Conservation (phyloP, 1,140 invertebrate genomes). For the Drosophila triauraria region DNA sequence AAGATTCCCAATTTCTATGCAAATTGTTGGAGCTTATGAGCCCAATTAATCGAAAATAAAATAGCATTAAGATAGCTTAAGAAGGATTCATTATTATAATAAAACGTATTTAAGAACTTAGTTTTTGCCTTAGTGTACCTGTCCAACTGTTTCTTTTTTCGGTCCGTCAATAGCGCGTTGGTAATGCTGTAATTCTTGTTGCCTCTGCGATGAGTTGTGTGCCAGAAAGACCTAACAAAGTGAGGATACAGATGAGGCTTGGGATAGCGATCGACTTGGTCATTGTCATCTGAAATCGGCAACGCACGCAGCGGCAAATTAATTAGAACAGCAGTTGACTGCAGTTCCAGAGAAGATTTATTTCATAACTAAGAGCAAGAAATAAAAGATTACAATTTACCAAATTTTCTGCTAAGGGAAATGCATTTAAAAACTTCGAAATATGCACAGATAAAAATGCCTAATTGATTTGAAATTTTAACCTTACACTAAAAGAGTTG, state of each 20-base stretch:
- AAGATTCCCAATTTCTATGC: too few species aligned
- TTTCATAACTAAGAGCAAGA: slow-evolving; percentile 22
- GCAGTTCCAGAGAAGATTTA: slow-evolving; percentile 54
- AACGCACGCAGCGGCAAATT: slow-evolving; percentile 81
- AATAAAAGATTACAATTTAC: background rate
- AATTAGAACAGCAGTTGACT: slow-evolving; percentile 78
- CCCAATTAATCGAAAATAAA: too few species aligned
- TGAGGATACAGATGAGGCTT: slow-evolving; percentile 12
- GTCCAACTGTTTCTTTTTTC: slow-evolving; percentile 18
- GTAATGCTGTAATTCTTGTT: slow-evolving; percentile 81
- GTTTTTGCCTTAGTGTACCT: slow-evolving; percentile 19
- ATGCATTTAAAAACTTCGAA: background rate
- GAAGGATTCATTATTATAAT: too few species aligned
- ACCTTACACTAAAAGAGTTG: too few species aligned
- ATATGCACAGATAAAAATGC: too few species aligned
- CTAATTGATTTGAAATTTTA: too few species aligned
- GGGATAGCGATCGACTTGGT: slow-evolving; percentile 34
- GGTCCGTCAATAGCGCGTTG: slow-evolving; percentile 73
- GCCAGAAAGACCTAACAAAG: slow-evolving; percentile 6
- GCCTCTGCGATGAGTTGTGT: slow-evolving; percentile 43
- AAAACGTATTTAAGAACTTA: background rate
- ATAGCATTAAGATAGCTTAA: too few species aligned
- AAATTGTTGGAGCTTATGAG: too few species aligned
- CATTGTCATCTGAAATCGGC: slow-evolving; percentile 67
- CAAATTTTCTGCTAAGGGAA: slow-evolving; percentile 21